Evolutionary conservation across 2,797 vertebrate genomes (phyloP).

Genomic region (Cetoscarus ocellatus): DNA sequence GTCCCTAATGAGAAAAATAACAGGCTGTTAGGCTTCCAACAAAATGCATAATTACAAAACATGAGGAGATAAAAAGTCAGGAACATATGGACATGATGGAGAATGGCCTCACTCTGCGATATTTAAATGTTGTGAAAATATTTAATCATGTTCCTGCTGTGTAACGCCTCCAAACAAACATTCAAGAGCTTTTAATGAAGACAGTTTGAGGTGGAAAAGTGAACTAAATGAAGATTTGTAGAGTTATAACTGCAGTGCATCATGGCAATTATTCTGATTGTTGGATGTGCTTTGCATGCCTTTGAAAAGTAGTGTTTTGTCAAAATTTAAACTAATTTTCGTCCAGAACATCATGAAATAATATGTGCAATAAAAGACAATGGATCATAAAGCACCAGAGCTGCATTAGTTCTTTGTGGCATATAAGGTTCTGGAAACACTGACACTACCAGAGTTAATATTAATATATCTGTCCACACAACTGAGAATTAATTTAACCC

Average conservation of each 20-base stretch:
- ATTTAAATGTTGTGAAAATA: constrained; percentile 13
- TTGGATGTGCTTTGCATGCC: neutral
- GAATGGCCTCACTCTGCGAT: neutral
- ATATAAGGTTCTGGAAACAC: too few species aligned
- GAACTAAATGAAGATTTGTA: constrained; percentile 15
- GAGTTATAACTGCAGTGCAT: neutral
- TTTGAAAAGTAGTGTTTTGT: too few species aligned
- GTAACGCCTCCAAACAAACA: neutral
- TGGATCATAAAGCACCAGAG: too few species aligned
- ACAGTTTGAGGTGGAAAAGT: neutral
- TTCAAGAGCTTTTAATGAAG: constrained; percentile 2
- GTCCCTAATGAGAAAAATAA: constrained; percentile 58
- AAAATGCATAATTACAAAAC: constrained; percentile 56
- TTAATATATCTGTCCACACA: too few species aligned
- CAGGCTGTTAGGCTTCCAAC: constrained; percentile 41
- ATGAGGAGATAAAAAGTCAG: constrained; percentile 34
- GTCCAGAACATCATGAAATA: too few species aligned
- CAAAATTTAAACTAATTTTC: too few species aligned
- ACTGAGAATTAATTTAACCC: too few species aligned
- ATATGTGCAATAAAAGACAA: too few species aligned
- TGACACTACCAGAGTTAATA: too few species aligned
- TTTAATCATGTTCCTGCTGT: constrained; percentile 22
- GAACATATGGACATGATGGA: constrained; percentile 21
- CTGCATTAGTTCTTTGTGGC: too few species aligned
- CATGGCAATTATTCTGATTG: neutral